Base-by-base conservation (phyloP, 2,888 invertebrate species). In the Meghimatium bilineatum region DNA sequence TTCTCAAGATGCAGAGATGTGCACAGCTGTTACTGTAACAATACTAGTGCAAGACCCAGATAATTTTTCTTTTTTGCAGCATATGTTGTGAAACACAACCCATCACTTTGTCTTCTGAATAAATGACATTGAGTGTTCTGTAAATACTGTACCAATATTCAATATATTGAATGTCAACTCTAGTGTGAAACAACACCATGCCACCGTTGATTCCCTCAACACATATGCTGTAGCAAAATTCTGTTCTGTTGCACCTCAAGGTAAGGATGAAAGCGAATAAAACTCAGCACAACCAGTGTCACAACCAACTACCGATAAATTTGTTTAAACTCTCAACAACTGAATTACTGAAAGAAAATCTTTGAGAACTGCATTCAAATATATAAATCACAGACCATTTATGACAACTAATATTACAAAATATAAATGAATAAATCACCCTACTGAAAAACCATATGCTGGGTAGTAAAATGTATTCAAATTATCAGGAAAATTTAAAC, bases 1-100 rank as follows among this genome's bases (percentile, higher is more conserved):
- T 66, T 75, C 23, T 82, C 63, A 82, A 82, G 26, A 75, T 38
- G 67, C 82, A 66, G 52, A 66, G 44, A 66, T 52, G 56, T 75
- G 75, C 66, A 75, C 67, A 67, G 49, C 8, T 60, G 77, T 77
- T 29, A 76, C 32, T 34, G 34, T 56, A 56, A 60, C 44, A 44
- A 44, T 76, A 12, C n/a, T 44, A 71, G 56, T 71, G 71, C 38
- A 49, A 29, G 44, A 38, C 72, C 49, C n/a, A 72, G 44, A 49
- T 49, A 44, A 44, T 49, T 72, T 56, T n/a, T n/a, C n/a, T n/a
- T n/a, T 76, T n/a, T 26, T 56, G n/a, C 77, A 63, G 66, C 36
- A 32, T 32, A 20, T 74, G 20, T 23, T 74, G 2, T 74, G 12
- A 49, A 74, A 52, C 32, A 17, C 14, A 23, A 49, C 8, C 32